phyloP scores from a whole-genome alignment of 1,140 invertebrate genomes.

The Stegodyphus mimosarum region DNA sequence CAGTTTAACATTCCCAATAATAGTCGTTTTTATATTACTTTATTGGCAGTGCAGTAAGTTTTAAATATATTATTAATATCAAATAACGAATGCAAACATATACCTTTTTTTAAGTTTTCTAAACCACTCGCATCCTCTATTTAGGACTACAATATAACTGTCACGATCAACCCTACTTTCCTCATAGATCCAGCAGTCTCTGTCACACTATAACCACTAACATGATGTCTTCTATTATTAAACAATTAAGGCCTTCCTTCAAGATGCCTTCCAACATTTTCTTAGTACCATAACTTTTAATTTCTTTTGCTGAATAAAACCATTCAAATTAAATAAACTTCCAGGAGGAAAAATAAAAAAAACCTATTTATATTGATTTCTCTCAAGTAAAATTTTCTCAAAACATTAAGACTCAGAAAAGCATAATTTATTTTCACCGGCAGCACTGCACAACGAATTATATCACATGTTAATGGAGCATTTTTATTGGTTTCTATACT shows the following conservation, averaged over 20 bases:
- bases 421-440: too few species aligned
- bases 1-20: constrained; percentile 5
- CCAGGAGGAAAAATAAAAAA: too few species aligned
- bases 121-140: constrained; percentile 90
- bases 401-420: too few species aligned
- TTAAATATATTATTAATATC: constrained; percentile 21
- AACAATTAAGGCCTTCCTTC: constrained; percentile 78
- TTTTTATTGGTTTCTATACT: too few species aligned
- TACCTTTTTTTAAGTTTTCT: constrained; percentile 78
- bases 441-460: too few species aligned
- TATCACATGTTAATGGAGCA: too few species aligned
- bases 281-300: constrained; percentile 95
- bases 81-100: constrained; percentile 74
- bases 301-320: too few species aligned
- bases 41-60: neutral
- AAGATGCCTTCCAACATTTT: constrained; percentile 94
- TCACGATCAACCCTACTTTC: constrained; percentile 79
- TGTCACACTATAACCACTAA: constrained; percentile 91
- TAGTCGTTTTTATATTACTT: neutral
- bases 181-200: constrained; percentile 84
- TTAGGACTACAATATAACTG: constrained; percentile 85
- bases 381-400: too few species aligned
- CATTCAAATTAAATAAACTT: too few species aligned
- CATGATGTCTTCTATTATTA: constrained; percentile 95
- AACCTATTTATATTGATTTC: too few species aligned